These are phyloP conservation scores for Spilosoma lubricipeda DNA, from an alignment of 2,888 invertebrate species.

Conservation along the genomic window DNA sequence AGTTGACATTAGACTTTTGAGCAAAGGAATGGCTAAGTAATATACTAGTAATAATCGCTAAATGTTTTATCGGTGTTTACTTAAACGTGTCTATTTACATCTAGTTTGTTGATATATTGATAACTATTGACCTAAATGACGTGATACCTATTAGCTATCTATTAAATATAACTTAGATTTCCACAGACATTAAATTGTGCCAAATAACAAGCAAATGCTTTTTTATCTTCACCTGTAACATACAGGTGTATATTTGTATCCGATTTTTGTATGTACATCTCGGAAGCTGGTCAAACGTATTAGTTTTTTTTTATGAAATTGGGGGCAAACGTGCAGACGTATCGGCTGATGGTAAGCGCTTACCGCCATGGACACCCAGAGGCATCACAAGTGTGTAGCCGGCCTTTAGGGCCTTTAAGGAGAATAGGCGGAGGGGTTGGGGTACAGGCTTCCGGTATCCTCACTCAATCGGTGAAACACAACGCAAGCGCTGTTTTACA, in stretches of 20 bases:
- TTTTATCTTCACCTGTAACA: not conserved
- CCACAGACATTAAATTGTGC: not conserved
- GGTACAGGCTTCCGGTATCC: too few relatives aligned
- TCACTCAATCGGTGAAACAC: too few relatives aligned
- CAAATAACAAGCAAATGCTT: not conserved
- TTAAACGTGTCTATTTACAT: conserved; percentile 12
- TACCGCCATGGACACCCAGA: too few relatives aligned
- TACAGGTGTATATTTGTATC: too few relatives aligned
- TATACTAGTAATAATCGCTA: not conserved
- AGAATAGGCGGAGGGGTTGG: too few relatives aligned
- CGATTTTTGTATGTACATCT: not conserved
- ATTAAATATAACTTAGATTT: conserved; percentile 17
- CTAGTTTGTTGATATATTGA: conserved; percentile 35
- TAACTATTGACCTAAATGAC: conserved; percentile 40
- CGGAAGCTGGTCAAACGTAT: not conserved
- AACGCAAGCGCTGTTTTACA: too few relatives aligned
- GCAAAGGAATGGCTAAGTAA: not conserved
- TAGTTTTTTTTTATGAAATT: too few relatives aligned
- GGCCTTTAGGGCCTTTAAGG: too few relatives aligned
- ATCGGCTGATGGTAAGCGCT: too few relatives aligned
- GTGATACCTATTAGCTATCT: conserved; percentile 29
- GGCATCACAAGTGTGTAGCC: too few relatives aligned
- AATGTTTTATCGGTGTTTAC: not conserved
- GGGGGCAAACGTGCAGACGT: too few relatives aligned
- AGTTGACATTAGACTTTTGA: not conserved